phyloP scores from a whole-genome alignment of 1,140 invertebrate genomes.

The Eueides isabella region DNA sequence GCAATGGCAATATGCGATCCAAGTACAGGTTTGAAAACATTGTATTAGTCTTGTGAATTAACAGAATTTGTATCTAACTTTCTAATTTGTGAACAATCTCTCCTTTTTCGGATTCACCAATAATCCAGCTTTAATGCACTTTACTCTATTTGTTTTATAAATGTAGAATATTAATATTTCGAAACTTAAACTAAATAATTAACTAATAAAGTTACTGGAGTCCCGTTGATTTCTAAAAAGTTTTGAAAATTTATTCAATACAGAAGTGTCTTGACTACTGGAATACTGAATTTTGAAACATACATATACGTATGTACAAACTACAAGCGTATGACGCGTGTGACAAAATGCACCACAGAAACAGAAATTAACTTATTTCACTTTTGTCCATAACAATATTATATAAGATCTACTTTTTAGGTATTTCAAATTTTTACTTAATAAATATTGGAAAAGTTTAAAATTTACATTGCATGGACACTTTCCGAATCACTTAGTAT shows the following conservation, averaged over 20 bases:
- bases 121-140: background rate
- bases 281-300: background rate
- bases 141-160: background rate
- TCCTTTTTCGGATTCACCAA: slow-evolving; percentile 5
- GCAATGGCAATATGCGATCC: background rate
- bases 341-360: background rate
- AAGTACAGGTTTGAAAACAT: slow-evolving; percentile 61
- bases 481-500: background rate
- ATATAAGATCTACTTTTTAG: background rate
- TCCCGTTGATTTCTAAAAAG: background rate
- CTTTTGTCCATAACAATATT: background rate
- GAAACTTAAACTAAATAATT: background rate
- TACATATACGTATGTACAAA: background rate
- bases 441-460: background rate
- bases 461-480: background rate
- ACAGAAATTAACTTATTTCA: background rate
- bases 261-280: background rate
- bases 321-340: background rate
- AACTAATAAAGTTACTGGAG: background rate
- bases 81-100: slow-evolving; percentile 1
- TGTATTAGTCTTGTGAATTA: slow-evolving; percentile 45
- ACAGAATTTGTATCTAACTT: slow-evolving; percentile 14
- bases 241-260: background rate
- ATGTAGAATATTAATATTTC: background rate
- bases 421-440: background rate